Percentiles rank a stretch among this genome's conserved stretches.
Conservation (phyloP, 2,888 invertebrate genomes). For the Epinotia brunnichana region DNA sequence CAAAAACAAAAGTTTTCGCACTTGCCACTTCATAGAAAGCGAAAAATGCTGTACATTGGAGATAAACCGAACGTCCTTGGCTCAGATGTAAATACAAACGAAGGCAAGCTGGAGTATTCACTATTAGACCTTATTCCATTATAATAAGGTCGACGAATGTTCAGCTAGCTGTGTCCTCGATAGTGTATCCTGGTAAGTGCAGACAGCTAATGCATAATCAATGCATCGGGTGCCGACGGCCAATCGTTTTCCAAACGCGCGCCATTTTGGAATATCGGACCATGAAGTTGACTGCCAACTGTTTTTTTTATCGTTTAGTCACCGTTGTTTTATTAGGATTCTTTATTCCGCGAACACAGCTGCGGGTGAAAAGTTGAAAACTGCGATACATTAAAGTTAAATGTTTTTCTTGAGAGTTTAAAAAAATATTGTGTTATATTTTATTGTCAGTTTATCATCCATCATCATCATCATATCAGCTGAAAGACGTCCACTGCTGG, state of each 20-base stretch:
- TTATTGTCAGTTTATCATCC: no score
- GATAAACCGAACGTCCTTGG: no score
- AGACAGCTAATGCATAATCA: constrained; percentile 25
- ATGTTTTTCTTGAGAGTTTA: no score
- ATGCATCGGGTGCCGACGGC: constrained; percentile 12
- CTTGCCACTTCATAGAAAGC: no score
- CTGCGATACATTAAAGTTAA: no score
- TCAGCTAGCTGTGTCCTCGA: not conserved
- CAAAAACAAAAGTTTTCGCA: no score
- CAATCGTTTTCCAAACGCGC: constrained; percentile 4
- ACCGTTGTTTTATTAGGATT: not conserved
- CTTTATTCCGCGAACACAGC: not conserved
- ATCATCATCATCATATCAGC: no score
- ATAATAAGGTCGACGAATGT: not conserved
- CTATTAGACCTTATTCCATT: not conserved
- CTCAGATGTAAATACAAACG: not conserved
- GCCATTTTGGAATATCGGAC: constrained; percentile 9
- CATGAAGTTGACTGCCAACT: constrained; percentile 7
- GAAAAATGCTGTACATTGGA: no score
- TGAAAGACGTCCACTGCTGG: no score
- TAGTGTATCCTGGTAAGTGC: not conserved
- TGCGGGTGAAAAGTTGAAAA: not conserved
- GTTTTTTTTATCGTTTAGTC: constrained; percentile 6
- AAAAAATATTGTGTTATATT: no score
- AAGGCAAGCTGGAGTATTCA: not conserved